Percentiles rank a stretch among this genome's conserved stretches.
phyloP scores from a whole-genome alignment of 2,113 vertebrate species.

The Corynorhinus townsendii region DNA sequence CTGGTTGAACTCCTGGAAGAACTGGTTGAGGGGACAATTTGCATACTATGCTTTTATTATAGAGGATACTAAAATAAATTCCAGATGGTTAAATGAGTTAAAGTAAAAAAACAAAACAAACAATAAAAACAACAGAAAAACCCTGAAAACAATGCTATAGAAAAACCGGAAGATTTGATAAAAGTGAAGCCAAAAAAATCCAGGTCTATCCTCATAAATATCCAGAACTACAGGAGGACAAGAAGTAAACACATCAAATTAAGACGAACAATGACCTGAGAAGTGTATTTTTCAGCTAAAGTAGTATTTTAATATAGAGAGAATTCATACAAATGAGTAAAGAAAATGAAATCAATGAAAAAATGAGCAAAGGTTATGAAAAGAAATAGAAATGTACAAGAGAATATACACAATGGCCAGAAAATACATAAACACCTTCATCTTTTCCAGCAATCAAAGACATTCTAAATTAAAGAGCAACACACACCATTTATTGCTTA shows the following conservation, averaged over 20 bases:
- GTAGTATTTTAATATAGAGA: background rate
- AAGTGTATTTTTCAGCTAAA: background rate
- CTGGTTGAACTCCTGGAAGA: too few relatives aligned
- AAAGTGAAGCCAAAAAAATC: background rate
- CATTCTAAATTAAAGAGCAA: background rate
- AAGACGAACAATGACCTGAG: background rate
- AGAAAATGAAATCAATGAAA: background rate
- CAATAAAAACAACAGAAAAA: background rate
- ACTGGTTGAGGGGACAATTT: too few relatives aligned
- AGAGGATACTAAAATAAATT: background rate
- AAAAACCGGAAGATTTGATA: background rate
- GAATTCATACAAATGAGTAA: background rate
- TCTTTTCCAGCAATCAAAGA: background rate
- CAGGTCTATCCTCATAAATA: background rate
- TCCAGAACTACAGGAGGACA: background rate
- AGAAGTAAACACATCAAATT: background rate
- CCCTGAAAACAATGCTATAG: background rate
- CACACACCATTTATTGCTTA: background rate
- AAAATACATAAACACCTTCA: background rate
- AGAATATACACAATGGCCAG: background rate
- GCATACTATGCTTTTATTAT: too few relatives aligned
- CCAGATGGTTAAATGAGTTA: background rate
- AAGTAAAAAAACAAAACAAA: background rate
- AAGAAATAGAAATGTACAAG: background rate
- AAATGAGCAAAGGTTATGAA: background rate